Evolutionary conservation across 2,888 invertebrate genomes (phyloP).

Genomic region (Pachliopta kotzebuea): DNA sequence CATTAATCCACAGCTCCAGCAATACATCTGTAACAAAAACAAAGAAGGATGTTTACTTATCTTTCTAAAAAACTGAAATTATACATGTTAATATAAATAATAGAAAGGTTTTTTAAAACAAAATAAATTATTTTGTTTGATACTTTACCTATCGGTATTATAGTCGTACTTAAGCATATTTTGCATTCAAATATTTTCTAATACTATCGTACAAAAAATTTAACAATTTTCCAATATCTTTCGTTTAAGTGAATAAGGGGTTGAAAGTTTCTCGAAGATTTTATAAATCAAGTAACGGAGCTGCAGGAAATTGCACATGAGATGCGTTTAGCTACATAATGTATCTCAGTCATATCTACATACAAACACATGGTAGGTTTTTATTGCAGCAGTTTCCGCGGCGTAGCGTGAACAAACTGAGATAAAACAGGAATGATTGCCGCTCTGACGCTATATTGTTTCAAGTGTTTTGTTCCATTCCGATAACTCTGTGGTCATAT

Average conservation of each 20-base stretch:
- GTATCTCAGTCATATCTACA: constrained; percentile 30
- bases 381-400: constrained; percentile 73
- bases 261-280: neutral
- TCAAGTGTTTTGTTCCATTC: constrained; percentile 72
- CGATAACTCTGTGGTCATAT: constrained; percentile 59
- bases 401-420: constrained; percentile 73
- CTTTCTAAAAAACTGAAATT: neutral
- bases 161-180: too few relatives aligned
- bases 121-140: too few relatives aligned
- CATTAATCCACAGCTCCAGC: constrained; percentile 3
- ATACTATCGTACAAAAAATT: neutral
- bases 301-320: constrained; percentile 6
- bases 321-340: constrained; percentile 20
- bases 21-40: constrained; percentile 25
- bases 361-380: constrained; percentile 64
- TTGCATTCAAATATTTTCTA: too few relatives aligned
- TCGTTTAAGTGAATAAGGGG: neutral
- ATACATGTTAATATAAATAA: too few relatives aligned
- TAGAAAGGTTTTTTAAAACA: too few relatives aligned
- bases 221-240: neutral
- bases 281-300: neutral
- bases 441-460: constrained; percentile 75
- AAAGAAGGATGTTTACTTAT: neutral
- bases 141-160: too few relatives aligned
- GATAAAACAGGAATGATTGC: constrained; percentile 79